These are phyloP conservation scores for Drosophila nigricruria DNA, from an alignment of 2,888 invertebrate species.

Conservation along the genomic window DNA sequence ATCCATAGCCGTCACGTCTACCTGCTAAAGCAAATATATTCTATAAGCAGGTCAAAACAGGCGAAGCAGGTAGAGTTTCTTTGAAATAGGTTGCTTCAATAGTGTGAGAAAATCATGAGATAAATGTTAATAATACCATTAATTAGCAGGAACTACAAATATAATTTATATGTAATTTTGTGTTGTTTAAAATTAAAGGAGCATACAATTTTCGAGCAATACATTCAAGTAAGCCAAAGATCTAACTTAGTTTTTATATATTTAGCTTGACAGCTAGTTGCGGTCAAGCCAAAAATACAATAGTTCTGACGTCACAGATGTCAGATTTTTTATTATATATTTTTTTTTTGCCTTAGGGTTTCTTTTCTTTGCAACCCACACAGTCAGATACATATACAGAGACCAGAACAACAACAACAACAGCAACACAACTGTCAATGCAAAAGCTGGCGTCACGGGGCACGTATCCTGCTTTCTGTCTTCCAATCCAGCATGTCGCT, in stretches of 20 bases:
- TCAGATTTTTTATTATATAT: background rate
- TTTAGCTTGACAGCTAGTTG: constrained; percentile 5
- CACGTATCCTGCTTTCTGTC: constrained; percentile 71
- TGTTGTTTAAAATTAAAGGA: background rate
- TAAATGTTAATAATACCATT: background rate
- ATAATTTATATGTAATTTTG: background rate
- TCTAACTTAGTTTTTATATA: background rate
- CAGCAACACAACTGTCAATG: constrained; percentile 58
- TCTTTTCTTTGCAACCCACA: constrained; percentile 13
- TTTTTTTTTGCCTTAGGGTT: constrained; percentile 14
- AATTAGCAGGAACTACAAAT: background rate
- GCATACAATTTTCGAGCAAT: background rate
- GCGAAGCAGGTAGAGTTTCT: background rate
- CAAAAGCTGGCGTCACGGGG: constrained; percentile 65
- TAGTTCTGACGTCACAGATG: constrained; percentile 27
- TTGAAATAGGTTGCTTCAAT: background rate
- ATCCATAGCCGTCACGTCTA: constrained; percentile 17
- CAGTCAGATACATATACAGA: constrained; percentile 21
- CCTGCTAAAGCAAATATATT: constrained; percentile 9
- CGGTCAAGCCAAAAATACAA: constrained; percentile 14
- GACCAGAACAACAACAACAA: constrained; percentile 24
- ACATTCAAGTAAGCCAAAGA: background rate
- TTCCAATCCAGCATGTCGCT: constrained; percentile 35
- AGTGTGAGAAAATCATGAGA: background rate
- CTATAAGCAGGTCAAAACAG: background rate